phyloP scores from a whole-genome alignment of 1,140 invertebrate species.

The Anoplolepis gracilipes region DNA sequence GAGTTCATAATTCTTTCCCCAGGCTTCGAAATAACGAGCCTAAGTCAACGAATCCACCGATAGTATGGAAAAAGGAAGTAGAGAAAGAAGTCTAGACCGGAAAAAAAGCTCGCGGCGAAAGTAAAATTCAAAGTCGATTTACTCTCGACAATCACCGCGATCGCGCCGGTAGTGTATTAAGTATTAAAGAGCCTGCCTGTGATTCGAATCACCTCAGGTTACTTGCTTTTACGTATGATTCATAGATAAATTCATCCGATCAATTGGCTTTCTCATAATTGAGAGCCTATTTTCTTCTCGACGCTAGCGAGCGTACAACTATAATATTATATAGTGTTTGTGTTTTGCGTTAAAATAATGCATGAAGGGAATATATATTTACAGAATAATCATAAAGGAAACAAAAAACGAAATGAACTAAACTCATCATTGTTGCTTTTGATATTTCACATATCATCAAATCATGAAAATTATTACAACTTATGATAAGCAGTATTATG shows the following conservation, averaged over 20 bases:
- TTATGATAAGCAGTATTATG: slow-evolving; percentile 3
- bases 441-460: background rate
- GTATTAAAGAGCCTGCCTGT: slow-evolving; percentile 26
- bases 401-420: background rate
- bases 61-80: slow-evolving; percentile 36
- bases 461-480: background rate
- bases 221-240: background rate
- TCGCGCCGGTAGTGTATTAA: slow-evolving; percentile 21
- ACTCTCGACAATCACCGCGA: slow-evolving; percentile 32
- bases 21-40: slow-evolving; percentile 34
- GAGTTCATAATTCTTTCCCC: slow-evolving; percentile 17
- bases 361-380: slow-evolving; percentile 1
- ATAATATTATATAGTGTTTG: background rate
- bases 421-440: background rate
- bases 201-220: slow-evolving; percentile 4
- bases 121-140: slow-evolving; percentile 58
- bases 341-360: background rate
- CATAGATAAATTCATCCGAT: slow-evolving; percentile 8
- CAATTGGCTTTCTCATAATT: slow-evolving; percentile 35
- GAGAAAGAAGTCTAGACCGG: background rate
- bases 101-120: slow-evolving; percentile 42
- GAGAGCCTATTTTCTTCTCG: background rate
- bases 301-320: background rate
- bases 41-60: slow-evolving; percentile 37
- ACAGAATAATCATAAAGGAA: background rate